phyloP scores from a whole-genome alignment of 1,140 invertebrate species.

The Ips typographus region DNA sequence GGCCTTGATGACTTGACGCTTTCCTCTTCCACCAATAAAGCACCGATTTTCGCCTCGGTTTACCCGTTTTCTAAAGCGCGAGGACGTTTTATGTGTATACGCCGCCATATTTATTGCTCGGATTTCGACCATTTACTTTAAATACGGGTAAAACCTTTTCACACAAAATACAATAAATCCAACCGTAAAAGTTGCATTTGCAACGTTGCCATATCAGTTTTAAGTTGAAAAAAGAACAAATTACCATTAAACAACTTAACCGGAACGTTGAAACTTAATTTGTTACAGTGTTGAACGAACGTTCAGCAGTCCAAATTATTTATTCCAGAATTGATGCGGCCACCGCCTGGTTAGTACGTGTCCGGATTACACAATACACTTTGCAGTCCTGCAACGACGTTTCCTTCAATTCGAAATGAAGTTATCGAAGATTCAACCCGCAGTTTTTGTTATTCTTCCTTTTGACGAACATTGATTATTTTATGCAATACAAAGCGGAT shows the following conservation, averaged over 20 bases:
- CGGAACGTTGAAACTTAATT: not conserved
- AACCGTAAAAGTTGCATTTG: too few species aligned
- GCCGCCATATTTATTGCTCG: not conserved
- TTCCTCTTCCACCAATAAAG: conserved; percentile 19
- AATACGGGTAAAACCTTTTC: too few species aligned
- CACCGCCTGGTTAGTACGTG: conserved; percentile 1
- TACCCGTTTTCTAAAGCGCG: not conserved
- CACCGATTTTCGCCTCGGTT: conserved; percentile 19
- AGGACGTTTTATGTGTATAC: not conserved
- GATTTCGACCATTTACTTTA: too few species aligned
- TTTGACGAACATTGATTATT: too few species aligned
- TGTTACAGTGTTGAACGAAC: not conserved
- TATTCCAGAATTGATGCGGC: not conserved
- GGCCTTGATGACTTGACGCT: conserved; percentile 24
- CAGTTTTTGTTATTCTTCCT: too few species aligned
- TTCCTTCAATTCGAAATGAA: not conserved
- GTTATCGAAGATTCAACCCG: not conserved
- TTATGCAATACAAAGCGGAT: too few species aligned
- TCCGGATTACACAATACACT: not conserved
- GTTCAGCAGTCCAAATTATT: conserved; percentile 1
- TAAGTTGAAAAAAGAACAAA: too few species aligned
- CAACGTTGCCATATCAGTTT: too few species aligned
- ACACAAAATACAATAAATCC: too few species aligned
- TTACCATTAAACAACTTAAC: too few species aligned
- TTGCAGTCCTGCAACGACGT: not conserved